These are phyloP conservation scores for Bubalus kerabau DNA, from an alignment of 2,113 vertebrate species.

Conservation along the genomic window DNA sequence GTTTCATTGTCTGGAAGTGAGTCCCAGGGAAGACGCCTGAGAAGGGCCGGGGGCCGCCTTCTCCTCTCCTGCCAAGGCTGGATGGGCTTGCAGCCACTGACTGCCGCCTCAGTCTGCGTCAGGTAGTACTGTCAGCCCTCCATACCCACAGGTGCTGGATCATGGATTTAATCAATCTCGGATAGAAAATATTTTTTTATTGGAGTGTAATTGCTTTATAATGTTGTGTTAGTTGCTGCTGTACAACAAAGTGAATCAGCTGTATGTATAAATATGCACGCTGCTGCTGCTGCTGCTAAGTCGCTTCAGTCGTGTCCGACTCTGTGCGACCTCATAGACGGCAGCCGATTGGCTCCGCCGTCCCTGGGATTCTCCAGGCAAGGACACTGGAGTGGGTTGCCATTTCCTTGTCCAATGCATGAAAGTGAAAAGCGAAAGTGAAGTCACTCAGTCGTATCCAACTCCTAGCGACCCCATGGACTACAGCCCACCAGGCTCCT, in stretches of 20 bases:
- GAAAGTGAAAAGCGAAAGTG: no score
- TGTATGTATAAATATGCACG: not conserved
- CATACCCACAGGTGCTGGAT: not conserved
- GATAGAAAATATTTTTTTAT: not conserved
- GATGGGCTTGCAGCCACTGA: not conserved
- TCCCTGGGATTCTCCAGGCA: no score
- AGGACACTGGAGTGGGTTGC: no score
- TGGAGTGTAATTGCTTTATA: not conserved
- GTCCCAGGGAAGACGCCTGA: not conserved
- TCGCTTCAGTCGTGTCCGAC: no score
- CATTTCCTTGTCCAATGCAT: no score
- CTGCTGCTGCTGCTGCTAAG: no score
- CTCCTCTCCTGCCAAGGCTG: not conserved
- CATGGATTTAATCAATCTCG: not conserved
- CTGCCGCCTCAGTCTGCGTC: not conserved
- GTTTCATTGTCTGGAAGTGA: not conserved
- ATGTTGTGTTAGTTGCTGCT: not conserved
- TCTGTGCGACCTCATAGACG: no score
- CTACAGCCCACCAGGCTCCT: no score
- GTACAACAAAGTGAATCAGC: not conserved
- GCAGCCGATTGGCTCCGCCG: no score
- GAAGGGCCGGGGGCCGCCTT: not conserved
- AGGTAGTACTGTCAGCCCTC: not conserved
- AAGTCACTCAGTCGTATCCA: rapidly evolving
- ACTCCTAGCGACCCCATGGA: no score